Conservation (phyloP, 2,113 vertebrate genomes). For the Oreotrochilus melanogaster region DNA sequence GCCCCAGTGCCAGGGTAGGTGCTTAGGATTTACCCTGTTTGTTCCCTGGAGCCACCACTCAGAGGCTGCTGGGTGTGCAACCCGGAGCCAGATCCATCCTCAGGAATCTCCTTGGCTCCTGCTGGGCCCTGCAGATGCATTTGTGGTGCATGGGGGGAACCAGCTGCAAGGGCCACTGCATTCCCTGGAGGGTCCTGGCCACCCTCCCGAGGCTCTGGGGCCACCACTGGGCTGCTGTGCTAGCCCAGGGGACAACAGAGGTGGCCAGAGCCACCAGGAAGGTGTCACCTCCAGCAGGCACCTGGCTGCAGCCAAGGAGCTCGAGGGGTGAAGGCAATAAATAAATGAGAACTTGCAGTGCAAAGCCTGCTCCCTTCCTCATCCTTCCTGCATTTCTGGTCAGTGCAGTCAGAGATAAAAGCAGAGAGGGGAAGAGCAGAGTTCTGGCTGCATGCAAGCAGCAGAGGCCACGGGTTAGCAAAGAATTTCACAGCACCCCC, state of each 20-base stretch:
- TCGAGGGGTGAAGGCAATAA: background rate
- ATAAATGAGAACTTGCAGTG: background rate
- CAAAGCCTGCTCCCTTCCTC: background rate
- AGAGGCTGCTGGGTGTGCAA: background rate
- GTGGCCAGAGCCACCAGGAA: background rate
- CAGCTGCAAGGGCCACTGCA: background rate
- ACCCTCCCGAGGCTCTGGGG: background rate
- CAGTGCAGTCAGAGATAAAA: background rate
- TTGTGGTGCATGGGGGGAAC: accelerated
- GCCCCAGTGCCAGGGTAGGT: background rate
- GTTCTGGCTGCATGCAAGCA: background rate
- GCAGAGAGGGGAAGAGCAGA: background rate
- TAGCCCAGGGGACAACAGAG: accelerated
- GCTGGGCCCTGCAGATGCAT: background rate
- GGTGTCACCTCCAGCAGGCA: accelerated
- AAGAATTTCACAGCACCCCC: too few species aligned
- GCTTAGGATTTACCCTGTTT: background rate
- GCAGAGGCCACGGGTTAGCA: too few species aligned
- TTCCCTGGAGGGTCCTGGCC: background rate
- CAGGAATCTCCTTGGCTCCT: background rate
- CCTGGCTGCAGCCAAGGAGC: background rate
- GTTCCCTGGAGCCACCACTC: background rate
- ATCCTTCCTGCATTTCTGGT: background rate
- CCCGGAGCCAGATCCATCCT: background rate
- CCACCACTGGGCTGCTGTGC: accelerated